Evolutionary conservation across 2,113 vertebrate genomes (phyloP).

Genomic region (Ceyx melanurus): DNA sequence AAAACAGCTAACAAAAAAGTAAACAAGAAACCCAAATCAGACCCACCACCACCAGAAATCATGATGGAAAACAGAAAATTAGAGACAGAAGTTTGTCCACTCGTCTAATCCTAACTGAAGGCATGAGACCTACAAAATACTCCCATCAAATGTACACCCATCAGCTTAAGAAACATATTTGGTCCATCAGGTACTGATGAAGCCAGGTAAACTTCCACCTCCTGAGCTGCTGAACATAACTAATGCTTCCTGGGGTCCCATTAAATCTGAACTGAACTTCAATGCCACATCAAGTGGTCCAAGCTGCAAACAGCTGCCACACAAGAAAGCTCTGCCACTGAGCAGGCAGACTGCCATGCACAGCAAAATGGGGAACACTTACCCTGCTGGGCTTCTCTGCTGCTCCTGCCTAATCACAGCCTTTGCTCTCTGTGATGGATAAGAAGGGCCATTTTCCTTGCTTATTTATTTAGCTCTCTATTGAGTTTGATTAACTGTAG

Average conservation of each 20-base stretch:
- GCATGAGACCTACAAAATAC: neutral
- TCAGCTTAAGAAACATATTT: neutral
- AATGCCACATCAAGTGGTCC: neutral
- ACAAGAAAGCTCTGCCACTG: conserved; percentile 6
- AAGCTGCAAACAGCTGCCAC: neutral
- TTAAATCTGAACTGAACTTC: conserved; percentile 6
- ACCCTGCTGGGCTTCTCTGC: conserved; percentile 24
- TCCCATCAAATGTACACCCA: neutral
- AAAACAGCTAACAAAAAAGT: neutral
- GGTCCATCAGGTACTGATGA: neutral
- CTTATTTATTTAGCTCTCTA: conserved; percentile 37
- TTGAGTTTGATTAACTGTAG: conserved; percentile 37
- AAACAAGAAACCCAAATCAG: neutral
- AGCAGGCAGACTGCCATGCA: conserved; percentile 5
- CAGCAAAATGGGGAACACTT: conserved; percentile 31
- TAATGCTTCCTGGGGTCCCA: neutral
- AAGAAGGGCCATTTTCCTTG: conserved; percentile 48
- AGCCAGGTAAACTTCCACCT: neutral
- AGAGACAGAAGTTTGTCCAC: neutral
- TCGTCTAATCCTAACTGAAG: neutral
- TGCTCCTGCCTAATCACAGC: conserved; percentile 36
- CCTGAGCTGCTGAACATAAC: neutral
- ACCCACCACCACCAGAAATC: neutral
- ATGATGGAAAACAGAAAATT: neutral
- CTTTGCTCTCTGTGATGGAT: conserved; percentile 14